Evolutionary conservation across 53 echinoderm and acorn worm species (phyloP), one percentile per base, ranked within the genome.

Genomic region (Paelopatides confundens): DNA sequence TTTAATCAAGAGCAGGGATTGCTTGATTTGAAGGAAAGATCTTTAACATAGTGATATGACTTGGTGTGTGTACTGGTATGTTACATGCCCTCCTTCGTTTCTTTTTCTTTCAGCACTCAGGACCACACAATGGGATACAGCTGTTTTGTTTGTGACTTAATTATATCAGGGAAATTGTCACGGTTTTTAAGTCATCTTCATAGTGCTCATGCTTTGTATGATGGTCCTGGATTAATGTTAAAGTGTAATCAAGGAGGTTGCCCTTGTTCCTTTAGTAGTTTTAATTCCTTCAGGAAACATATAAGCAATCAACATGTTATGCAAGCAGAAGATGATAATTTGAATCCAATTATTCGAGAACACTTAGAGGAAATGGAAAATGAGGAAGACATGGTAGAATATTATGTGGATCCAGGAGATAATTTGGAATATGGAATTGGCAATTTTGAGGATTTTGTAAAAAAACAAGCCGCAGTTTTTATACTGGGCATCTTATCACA

Each of bases 181-280:
- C 34, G 34, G n/a, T 35, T 69, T 35, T 15, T 69, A 13, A 4
- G 17, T 14, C 70, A 70, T 36, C 24, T 70, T 34, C 70, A 15
- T 21, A 18, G 35, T 12, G 70, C 70, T 0, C 70, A 70, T 54
- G 24, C 10, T 0, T 24, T 70, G 18, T 70, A 70, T 70, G 70
- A 70, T n/a, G n/a, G n/a, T n/a, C n/a, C n/a, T n/a, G n/a, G n/a
- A n/a, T n/a, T n/a, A n/a, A n/a, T 13, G 12, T 39, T 0, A 70
- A 70, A 70, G 69, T 70, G 70, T 39, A 70, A 70, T 4, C 70
- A 70, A 13, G 70, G 36, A 0, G 70, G 70, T 24, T 70, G 70
- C 31, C 70, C 70, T 1, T 0, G 70, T 35, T 35, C 70, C 2
- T 70, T 70, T 24, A 35, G 3, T 1, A 35, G 35, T 2, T 70